Evolutionary conservation across 2,888 invertebrate genomes (phyloP), one percentile per base, ranked within the genome.

Genomic region (Heliconius hortense): DNA sequence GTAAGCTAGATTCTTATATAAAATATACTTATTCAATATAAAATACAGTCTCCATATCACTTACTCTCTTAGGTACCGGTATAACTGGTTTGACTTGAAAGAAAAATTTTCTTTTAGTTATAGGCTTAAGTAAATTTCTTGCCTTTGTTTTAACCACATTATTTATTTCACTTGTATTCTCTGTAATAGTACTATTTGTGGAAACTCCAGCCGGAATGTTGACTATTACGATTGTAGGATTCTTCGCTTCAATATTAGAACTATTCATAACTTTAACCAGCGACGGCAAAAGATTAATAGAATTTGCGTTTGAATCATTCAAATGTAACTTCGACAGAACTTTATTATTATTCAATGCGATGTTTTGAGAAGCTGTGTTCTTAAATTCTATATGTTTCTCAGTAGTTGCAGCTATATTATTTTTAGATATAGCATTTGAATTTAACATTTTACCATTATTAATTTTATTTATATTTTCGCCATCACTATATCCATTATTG

Each of bases 31-130:
- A 73, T 43, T 77, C 67, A 28, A 76, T 53, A 56, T 79, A 79
- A 62, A 74, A 77, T 4, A 79, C 31, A 24, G 77, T 77, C 62
- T 79, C 76, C 31, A 73, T 77, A 11, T 64, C 35, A 62, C 26
- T 63, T 18, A 60, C 43, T 26, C 18, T 53, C 3, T 62, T 70
- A 73, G 63, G 28, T 21, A 59, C 48, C 18, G 79, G 79, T n/a
- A 73, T 26, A 13, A 79, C 76, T 63, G 79, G 79, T 70, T 72
- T 60, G 18, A 73, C 76, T 77, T 79, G 79, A 68, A 76, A 71
- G 75, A 77, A 77, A 68, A 79, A 79, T 72, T 75, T 77, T 24
- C 53, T 75, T 69, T 77, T 77, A 18, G 69, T 79, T 24, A 79
- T 26, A 31, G 74, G 70, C 43, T 75, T 77, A 43, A 80, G 53